These are phyloP conservation scores for Oscheius myriophilus DNA, from an alignment of 2,888 invertebrate species.

Conservation along the genomic window DNA sequence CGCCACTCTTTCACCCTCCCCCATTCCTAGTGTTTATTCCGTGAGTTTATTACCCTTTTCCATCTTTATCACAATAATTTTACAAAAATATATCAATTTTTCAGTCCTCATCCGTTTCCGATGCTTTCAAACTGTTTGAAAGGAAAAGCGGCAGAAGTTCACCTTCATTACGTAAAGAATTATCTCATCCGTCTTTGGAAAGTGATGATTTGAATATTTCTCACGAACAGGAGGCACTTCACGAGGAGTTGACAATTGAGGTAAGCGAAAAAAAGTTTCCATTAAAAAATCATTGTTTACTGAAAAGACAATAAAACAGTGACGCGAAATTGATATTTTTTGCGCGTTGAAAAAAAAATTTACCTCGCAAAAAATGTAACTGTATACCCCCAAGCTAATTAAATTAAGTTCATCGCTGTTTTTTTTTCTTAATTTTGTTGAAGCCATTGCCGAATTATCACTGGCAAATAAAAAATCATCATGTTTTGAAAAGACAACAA, in stretches of 20 bases:
- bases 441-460: too few relatives aligned
- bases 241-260: constrained; percentile 18
- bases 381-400: too few relatives aligned
- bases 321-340: too few relatives aligned
- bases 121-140: constrained; percentile 20
- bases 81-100: too few relatives aligned
- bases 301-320: constrained; percentile 1
- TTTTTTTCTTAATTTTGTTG: too few relatives aligned
- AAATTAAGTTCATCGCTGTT: too few relatives aligned
- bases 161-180: constrained; percentile 2
- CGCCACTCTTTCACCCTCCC: constrained; percentile 19
- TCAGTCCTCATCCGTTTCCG: constrained; percentile 14
- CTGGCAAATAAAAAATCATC: too few relatives aligned
- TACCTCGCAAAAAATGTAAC: too few relatives aligned
- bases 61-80: too few relatives aligned
- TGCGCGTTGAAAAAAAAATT: too few relatives aligned
- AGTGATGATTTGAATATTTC: constrained; percentile 14
- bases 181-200: constrained; percentile 9
- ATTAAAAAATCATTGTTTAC: not conserved
- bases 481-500: too few relatives aligned
- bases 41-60: not conserved
- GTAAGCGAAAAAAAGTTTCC: not conserved
- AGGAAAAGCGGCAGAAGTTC: constrained; percentile 7
- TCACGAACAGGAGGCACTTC: not conserved
- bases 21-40: constrained; percentile 9